These are phyloP conservation scores for Philaenus spumarius DNA, from an alignment of 1,140 invertebrate genomes.

Conservation along the genomic window DNA sequence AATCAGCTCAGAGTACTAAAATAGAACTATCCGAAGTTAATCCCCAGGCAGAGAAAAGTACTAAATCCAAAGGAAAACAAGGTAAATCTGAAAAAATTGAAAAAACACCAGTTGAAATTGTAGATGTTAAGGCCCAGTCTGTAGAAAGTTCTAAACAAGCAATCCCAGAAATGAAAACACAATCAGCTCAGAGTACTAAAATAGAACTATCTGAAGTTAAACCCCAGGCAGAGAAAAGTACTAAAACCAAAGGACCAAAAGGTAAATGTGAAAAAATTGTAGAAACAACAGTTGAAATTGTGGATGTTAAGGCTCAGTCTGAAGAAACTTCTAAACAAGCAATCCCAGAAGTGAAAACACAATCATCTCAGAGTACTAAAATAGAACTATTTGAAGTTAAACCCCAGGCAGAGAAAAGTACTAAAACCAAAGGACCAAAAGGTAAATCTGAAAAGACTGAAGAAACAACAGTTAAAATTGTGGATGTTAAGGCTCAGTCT, in stretches of 20 bases:
- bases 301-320: background rate
- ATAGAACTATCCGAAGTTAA: background rate
- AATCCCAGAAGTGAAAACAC: background rate
- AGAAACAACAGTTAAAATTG: background rate
- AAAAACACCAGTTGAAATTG: too few relatives aligned
- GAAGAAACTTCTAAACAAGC: background rate
- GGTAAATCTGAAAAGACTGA: background rate
- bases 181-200: background rate
- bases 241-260: background rate
- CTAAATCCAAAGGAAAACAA: background rate
- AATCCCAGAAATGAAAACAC: background rate
- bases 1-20: background rate
- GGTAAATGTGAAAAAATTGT: background rate
- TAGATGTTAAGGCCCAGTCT: too few relatives aligned
- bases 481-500: background rate
- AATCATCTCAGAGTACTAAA: background rate
- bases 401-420: background rate
- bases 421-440: background rate
- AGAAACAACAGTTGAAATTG: background rate
- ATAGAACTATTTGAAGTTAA: background rate
- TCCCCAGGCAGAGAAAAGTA: too few relatives aligned
- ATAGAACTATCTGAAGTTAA: background rate
- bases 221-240: background rate
- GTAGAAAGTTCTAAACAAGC: too few relatives aligned
- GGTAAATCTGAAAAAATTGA: too few relatives aligned